Evolutionary conservation across 2,888 invertebrate genomes (phyloP).

Genomic region (Spicauda simplicius): DNA sequence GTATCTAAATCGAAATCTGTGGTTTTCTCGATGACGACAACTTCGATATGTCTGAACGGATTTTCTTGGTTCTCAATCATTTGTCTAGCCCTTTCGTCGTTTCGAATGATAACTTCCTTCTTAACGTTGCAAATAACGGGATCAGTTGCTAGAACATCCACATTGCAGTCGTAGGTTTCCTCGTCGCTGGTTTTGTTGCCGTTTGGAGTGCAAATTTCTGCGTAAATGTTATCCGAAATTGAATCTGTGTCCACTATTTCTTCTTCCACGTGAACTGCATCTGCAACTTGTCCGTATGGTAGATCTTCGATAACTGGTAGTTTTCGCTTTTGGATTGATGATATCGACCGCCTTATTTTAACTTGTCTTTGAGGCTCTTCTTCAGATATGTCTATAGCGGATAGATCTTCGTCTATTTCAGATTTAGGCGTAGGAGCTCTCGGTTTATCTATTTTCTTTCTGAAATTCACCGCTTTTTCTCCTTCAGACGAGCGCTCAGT

Average conservation of each 20-base stretch:
- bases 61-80: slow-evolving; percentile 78
- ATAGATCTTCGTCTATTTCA: slow-evolving; percentile 70
- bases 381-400: slow-evolving; percentile 72
- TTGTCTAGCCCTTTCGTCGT: slow-evolving; percentile 75
- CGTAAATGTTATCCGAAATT: slow-evolving; percentile 87
- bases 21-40: slow-evolving; percentile 81
- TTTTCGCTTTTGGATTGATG: slow-evolving; percentile 82
- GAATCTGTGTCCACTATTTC: slow-evolving; percentile 75
- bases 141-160: slow-evolving; percentile 75
- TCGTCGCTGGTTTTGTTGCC: slow-evolving; percentile 69
- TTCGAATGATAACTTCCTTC: slow-evolving; percentile 76
- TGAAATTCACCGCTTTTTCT: slow-evolving; percentile 74
- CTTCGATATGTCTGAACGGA: slow-evolving; percentile 81
- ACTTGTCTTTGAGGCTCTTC: slow-evolving; percentile 72
- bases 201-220: slow-evolving; percentile 86
- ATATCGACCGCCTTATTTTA: slow-evolving; percentile 81
- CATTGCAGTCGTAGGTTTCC: slow-evolving; percentile 72
- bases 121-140: slow-evolving; percentile 81
- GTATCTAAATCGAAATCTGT: slow-evolving; percentile 78
- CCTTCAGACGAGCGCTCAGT: slow-evolving; percentile 68
- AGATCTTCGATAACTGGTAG: slow-evolving; percentile 86
- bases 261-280: slow-evolving; percentile 82
- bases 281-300: slow-evolving; percentile 89
- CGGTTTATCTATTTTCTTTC: slow-evolving; percentile 79
- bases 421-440: slow-evolving; percentile 79